A percentile compares a stretch with the other conserved stretches of the same genome.
These are phyloP conservation scores for Cotesia typhae DNA, from an alignment of 1,140 invertebrate species.

Conservation along the genomic window DNA sequence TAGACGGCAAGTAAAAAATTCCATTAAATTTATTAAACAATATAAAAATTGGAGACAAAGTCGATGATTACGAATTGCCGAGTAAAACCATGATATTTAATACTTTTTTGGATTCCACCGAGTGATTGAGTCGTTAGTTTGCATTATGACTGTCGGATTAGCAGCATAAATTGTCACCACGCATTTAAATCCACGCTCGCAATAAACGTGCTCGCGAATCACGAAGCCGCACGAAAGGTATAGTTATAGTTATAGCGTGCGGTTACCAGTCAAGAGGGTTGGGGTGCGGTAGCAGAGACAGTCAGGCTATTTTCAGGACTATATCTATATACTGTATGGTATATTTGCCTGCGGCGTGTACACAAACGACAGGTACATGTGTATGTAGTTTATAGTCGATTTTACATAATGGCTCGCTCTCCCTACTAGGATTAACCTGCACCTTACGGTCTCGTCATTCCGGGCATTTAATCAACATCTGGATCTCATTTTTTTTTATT, in stretches of 20 bases:
- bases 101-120: no score
- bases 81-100: no score
- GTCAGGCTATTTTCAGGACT: conserved; percentile 10
- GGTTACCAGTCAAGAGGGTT: no score
- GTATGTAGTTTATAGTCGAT: conserved; percentile 20
- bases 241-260: no score
- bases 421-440: neutral
- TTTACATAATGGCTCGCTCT: conserved; percentile 27
- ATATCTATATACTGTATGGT: no score
- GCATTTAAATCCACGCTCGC: conserved; percentile 24
- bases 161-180: conserved; percentile 10
- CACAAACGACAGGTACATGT: conserved; percentile 21
- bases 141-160: conserved; percentile 16
- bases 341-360: neutral
- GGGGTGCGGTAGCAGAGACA: neutral
- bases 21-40: no score
- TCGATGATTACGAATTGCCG: no score
- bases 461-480: conserved; percentile 4
- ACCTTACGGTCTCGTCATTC: neutral
- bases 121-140: conserved; percentile 22
- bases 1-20: no score
- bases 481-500: no score
- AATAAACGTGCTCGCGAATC: conserved; percentile 27
- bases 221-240: conserved; percentile 7
- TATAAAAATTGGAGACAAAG: no score